Evolutionary conservation across 1,140 invertebrate species (phyloP), one percentile per base, ranked within the genome.

Genomic region (Wiebesia pumilae): DNA sequence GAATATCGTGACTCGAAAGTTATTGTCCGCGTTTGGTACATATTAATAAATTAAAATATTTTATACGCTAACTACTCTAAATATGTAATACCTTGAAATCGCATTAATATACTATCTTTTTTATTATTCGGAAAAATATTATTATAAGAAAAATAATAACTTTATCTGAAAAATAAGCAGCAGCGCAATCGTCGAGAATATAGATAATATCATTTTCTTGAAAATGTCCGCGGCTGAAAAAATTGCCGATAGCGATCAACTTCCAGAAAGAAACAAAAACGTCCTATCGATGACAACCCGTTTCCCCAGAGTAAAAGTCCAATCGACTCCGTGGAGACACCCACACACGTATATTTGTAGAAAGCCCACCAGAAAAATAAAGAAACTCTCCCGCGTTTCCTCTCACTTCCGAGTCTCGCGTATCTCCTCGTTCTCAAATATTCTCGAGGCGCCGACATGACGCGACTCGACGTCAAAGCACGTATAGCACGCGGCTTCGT

Each of bases 291-390:
- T 10, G 77, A 65, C 79, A 75, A 75, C 58, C 40, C 35, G 30
- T 65, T 81, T 65, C 38, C 33, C 58, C 58, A 33, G 3, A n/a
- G 65, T 35, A 82, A 82, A 82, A 82, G 67, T 43, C 38, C 24
- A 33, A 24, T 33, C 24, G 43, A 43, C 16, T 1, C 43, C 7
- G 2, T 27, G 14, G 30, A 58, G 21, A n/a, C 47, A 58, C 78
- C 14, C 79, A 30, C 10, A n/a, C 38, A 7, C 10, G n/a, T n/a
- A 24, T 16, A 83, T 43, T 12, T 35, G 10, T 27, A 27, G 3
- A 27, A 3, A 62, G 21, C 27, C 4, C 4, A 62, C 10, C 24
- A 27, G 58, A 62, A 62, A 62, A 62, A 27, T 62, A 6, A 62
- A 27, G 0, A 62, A 27, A 62, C 47, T 67, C 81, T 69, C 81